Percentiles rank a stretch among this genome's conserved stretches.
Evolutionary conservation across 2,888 invertebrate species (phyloP).

Genomic region (Agonopterix arenella): DNA sequence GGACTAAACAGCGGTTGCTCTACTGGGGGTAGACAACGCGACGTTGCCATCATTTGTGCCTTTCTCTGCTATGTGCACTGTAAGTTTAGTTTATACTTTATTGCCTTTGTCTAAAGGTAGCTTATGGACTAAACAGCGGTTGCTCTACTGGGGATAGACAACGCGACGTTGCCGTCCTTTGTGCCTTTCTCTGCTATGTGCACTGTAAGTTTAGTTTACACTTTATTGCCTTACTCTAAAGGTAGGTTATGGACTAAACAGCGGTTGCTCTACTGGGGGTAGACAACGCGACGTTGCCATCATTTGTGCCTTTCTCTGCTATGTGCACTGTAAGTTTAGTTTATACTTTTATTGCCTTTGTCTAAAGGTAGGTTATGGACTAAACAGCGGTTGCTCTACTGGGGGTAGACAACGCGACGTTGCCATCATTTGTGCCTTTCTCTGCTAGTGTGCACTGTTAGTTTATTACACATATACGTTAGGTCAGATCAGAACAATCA

Average conservation of each 20-base stretch:
- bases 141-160: constrained; percentile 89
- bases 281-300: constrained; percentile 85
- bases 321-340: constrained; percentile 87
- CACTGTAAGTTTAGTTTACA: constrained; percentile 82
- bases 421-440: constrained; percentile 83
- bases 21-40: constrained; percentile 89
- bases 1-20: constrained; percentile 91
- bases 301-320: constrained; percentile 83
- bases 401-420: constrained; percentile 86
- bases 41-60: constrained; percentile 82
- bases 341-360: constrained; percentile 32
- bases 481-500: too few species aligned
- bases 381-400: constrained; percentile 91
- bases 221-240: too few species aligned
- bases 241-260: constrained; percentile 91
- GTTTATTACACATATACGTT: constrained; percentile 35
- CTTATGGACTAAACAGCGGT: constrained; percentile 92
- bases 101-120: constrained; percentile 68
- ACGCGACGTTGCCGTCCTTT: constrained; percentile 82
- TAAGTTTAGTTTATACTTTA: constrained; percentile 71
- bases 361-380: constrained; percentile 85
- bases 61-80: constrained; percentile 91
- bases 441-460: constrained; percentile 92
- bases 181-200: constrained; percentile 83
- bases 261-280: constrained; percentile 91